Evolutionary conservation across 1,140 invertebrate genomes (phyloP), one percentile per base, ranked within the genome.

Genomic region (honey bee (Apis mellifera)): DNA sequence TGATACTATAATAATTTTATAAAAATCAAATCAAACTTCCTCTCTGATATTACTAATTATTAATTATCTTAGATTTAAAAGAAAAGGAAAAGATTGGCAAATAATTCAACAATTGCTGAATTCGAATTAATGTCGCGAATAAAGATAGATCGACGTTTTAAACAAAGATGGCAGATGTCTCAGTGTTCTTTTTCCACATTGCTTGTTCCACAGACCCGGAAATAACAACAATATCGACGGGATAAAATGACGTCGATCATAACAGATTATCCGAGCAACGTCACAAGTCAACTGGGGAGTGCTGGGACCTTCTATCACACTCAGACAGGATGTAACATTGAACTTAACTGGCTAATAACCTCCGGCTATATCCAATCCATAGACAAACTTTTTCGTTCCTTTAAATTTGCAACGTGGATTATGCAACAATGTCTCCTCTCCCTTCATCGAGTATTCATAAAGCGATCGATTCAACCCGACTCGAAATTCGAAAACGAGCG

Each of bases 281-380:
- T 84, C 68, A 77, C 79, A 76, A 82, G 73, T 73, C 84, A 82
- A 72, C 52, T 73, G 78, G 86, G 85, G 82, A 82, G 65, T 66
- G 60, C 69, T 70, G 76, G 76, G 76, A 82, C 71, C 86, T 73
- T 87, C 86, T 90, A 85, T 90, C 84, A 89, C 88, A 88, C 73
- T 81, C 75, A 73, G 62, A 78, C 85, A 91, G 90, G 88, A 93
- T 92, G 84, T 91, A 89, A 90, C 92, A 93, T 92, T 93, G 92
- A 93, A 93, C 91, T 93, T 92, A 93, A 93, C 90, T 91, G 89
- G 90, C 80, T 92, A 91, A 93, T 91, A 90, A 89, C 84, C 80
- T 87, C 83, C 83, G 84, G 84, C 81, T 69, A 71, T 88, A 79
- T 89, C 72, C 87, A 83, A 87, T 89, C 77, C 76, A 73, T 66